Base-by-base conservation (phyloP, 2,888 invertebrate species). In the Idaea straminata region DNA sequence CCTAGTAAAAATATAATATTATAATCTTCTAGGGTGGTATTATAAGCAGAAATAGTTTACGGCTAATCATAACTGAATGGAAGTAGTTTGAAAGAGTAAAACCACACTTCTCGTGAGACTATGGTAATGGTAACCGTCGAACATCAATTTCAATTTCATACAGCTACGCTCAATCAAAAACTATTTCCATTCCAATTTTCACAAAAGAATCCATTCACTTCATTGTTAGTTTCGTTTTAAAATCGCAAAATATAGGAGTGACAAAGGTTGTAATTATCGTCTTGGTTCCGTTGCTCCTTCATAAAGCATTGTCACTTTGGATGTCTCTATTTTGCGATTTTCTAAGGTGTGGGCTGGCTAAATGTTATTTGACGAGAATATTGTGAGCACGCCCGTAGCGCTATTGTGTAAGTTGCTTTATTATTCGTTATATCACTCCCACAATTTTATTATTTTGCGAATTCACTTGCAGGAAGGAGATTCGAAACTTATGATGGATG, bases 341-440 rank as follows among this genome's bases (percentile, higher is more conserved):
- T 90, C 90, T 90, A 91, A 91, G 89, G 92, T 91, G 91, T 89
- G 91, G 91, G 90, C 86, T 84, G 88, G 88, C 88, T 92, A 91
- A 92, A 91, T 88, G 91, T 90, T 92, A 92, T 92, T 91, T 91
- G 91, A 92, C 89, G 90, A 92, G 83, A 83, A 85, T 81, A 87
- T 88, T 88, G 91, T 91, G 82, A 86, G 91, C 85, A 83, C 89
- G 84, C 91, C 92, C 81, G 91, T 80, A 73, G 91, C n/a, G 91
- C 83, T 77, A 77, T 92, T 92, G 88, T 90, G 57, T 35, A 15
- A 35, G 57, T 64, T 35, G 78, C 81, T 83, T 84, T 88, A 82
- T 87, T 76, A 80, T 72, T 74, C 76, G 80, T 83, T 84, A 84
- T 88, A 92, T 92, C 92, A 92, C 92, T 89, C 92, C 91, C 88